Base-by-base conservation (phyloP, 2,113 vertebrate genomes). In the Passer domesticus region DNA sequence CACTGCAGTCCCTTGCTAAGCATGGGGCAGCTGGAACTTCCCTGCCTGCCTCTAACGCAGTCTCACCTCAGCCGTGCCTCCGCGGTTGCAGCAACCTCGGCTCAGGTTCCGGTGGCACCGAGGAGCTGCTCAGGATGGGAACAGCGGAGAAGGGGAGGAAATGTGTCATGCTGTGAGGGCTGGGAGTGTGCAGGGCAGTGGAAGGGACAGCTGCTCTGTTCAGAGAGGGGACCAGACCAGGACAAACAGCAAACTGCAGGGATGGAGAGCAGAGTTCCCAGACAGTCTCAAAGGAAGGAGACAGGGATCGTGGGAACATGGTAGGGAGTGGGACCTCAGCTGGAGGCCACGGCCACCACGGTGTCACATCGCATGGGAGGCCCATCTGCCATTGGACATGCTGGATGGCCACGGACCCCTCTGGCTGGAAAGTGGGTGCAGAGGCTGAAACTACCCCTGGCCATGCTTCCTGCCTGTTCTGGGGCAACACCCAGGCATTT, bases 401-500 rank as follows among this genome's bases (percentile, higher is more conserved):
- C 31, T 7, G 10, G 47, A 24, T 59, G 83, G 50, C 39, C 69
- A 31, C 0, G 0, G 74, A 74, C 6, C 30, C 35, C 49, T 75
- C 63, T 0, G 0, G 37, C 8, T 7, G 11, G 20, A 30, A 20
- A 76, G 7, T 0, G 6, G 64, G 62, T 21, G 30, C 25, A 1
- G 4, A 47, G 41, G 23, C 63, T 87, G 69, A 53, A 22, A 39
- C 53, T 64, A 21, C 14, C 22, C 33, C 19, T 0, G 0, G 16
- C 31, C 39, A 14, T 1, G 3, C 25, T 78, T 63, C 21, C 59
- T 49, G 70, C 31, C 49, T 31, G n/a, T 17, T 56, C 59, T 18
- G 13, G 28, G 75, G 39, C 58, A 90, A 79, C 58, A 18, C 8
- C 30, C 58, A 37, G 37, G 43, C 15, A 30, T 64, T 8, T 55